Conservation (phyloP, 2,113 vertebrate species). For the Onychostoma macrolepis region DNA sequence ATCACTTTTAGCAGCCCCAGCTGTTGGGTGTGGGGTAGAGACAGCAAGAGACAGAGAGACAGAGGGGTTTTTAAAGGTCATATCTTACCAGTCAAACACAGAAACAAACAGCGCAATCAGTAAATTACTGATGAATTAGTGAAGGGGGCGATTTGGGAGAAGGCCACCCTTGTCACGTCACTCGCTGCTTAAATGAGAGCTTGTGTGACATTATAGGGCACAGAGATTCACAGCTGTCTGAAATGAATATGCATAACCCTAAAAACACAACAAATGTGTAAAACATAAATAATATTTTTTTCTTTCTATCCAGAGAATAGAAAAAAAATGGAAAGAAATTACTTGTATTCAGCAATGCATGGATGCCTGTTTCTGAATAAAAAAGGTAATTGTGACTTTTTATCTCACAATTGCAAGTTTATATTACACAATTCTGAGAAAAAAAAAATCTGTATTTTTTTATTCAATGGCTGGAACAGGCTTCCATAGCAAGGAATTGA, state of each 20-base stretch:
- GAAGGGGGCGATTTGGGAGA: neutral
- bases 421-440: no score
- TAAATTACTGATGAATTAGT: neutral
- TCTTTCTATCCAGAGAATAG: neutral
- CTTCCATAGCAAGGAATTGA: neutral
- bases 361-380: neutral
- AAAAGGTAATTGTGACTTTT: no score
- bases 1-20: constrained; percentile 32
- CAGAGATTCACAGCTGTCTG: neutral
- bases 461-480: no score
- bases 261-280: neutral
- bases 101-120: neutral
- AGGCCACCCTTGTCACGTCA: neutral
- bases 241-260: neutral
- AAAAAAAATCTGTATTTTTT: no score
- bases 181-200: neutral
- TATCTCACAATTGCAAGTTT: no score
- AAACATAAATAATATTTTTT: neutral
- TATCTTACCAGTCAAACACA: neutral
- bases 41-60: neutral
- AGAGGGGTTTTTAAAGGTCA: constrained; percentile 14
- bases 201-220: neutral
- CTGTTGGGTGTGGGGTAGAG: constrained; percentile 1
- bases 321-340: neutral
- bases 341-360: neutral